Base-by-base conservation (phyloP, 2,113 vertebrate genomes). In the Cynopterus brachyotis region DNA sequence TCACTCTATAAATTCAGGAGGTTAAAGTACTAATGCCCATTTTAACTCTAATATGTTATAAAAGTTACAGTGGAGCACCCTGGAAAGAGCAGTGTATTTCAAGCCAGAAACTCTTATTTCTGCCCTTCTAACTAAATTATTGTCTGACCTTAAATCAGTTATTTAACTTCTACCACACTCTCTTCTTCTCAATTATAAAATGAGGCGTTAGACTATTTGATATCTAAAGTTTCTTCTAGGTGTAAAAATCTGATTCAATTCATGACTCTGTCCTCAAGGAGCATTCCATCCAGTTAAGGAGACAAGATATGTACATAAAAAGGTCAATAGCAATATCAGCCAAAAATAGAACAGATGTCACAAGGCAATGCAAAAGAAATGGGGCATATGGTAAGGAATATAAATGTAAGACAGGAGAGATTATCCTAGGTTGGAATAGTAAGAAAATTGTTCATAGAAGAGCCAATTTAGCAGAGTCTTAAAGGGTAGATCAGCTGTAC, bases 261-360 rank as follows among this genome's bases (percentile, higher is more conserved):
- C 85, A 32, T 96, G 97, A 97, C 93, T 87, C 89, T 97, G 97
- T 89, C 96, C 97, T 96, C 95, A 96, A 96, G 82, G 83, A 96
- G 86, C 82, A 88, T 91, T 98, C 91, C 78, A 96, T 97, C 91
- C 83, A 93, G 93, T 97, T 97, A 98, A 73, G 69, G 37, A 91
- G 96, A 97, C 96, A 97, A 95, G 95, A 59, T 53, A 91, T 19
- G 53, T 93, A 91, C 78, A 96, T 97, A 79, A 93, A 98, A 94
- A 97, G 97, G 97, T 96, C 97, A 96, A 78, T 10, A 30, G 89
- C 91, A 89, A 91, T 95, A 96, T 96, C 85, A 93, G 85, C 88
- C 81, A 32, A 93, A 97, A 98, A 96, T 91, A 96, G 96, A 97
- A 95, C 97, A 98, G 96, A 98, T 97, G 97, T 95, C 97, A 96